Conservation (phyloP, 2,888 invertebrate genomes). For the Pecten maximus region DNA sequence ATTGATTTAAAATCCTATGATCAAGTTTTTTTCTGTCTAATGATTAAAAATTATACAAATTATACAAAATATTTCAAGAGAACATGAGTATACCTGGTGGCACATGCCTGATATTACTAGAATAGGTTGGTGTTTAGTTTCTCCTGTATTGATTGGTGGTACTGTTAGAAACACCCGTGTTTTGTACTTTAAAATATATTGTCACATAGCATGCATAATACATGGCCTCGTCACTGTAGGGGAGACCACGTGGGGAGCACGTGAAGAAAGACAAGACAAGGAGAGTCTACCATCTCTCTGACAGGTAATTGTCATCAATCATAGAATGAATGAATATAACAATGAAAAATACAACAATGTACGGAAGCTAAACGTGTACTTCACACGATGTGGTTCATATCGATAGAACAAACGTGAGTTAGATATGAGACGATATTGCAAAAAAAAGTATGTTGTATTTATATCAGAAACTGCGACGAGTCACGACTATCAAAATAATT, state of each 20-base stretch:
- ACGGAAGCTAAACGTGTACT: neutral
- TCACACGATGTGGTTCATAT: neutral
- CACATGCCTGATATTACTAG: neutral
- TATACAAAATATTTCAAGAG: too few relatives aligned
- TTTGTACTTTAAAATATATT: conserved; percentile 9
- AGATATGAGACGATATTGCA: too few relatives aligned
- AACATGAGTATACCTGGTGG: too few relatives aligned
- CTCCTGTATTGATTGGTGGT: neutral
- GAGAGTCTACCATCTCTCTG: neutral
- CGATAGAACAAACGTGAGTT: neutral
- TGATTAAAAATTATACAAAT: too few relatives aligned
- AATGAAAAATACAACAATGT: neutral
- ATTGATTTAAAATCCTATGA: too few relatives aligned
- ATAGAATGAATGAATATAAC: neutral
- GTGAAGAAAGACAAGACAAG: neutral
- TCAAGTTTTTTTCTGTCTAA: too few relatives aligned
- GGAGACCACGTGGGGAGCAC: neutral
- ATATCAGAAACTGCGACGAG: too few relatives aligned
- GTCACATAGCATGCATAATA: conserved; percentile 28
- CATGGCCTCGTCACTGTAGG: neutral
- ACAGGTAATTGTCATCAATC: neutral
- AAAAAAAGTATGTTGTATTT: too few relatives aligned
- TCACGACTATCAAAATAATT: too few relatives aligned
- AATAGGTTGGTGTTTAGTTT: neutral
- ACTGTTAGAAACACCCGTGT: conserved; percentile 1